A percentile compares a stretch with the other conserved stretches of the same genome.
phyloP scores from a whole-genome alignment of 2,113 vertebrate species.

The Sarotherodon lohbergeri region DNA sequence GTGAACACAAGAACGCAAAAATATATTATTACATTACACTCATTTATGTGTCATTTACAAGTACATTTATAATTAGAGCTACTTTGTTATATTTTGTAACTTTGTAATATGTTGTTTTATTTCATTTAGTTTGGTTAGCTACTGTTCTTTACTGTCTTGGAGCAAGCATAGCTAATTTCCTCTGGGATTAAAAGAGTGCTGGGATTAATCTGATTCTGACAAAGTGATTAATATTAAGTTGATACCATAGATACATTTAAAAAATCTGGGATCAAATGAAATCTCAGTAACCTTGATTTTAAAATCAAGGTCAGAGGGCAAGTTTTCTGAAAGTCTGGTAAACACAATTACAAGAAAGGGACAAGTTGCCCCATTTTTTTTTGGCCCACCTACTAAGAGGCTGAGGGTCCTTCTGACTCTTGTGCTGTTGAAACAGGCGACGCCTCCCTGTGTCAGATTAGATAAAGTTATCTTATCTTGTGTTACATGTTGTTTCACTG shows the following conservation, averaged over 20 bases:
- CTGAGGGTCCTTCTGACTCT: background rate
- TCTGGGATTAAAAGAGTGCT: background rate
- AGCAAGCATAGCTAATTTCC: background rate
- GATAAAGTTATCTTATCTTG: rapidly evolving
- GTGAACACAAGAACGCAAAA: rapidly evolving
- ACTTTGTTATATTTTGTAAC: background rate
- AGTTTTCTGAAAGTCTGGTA: background rate
- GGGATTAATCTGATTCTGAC: too few species aligned
- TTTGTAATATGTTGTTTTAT: background rate
- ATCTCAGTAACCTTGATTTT: background rate
- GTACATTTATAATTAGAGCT: background rate
- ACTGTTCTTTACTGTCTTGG: background rate
- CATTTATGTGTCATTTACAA: rapidly evolving
- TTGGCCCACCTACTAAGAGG: background rate
- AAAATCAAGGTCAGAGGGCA: background rate
- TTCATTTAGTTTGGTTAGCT: rapidly evolving
- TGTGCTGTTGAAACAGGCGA: background rate
- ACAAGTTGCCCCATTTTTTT: rapidly evolving
- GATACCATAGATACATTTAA: rapidly evolving
- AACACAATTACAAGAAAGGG: background rate
- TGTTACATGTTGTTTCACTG: rapidly evolving
- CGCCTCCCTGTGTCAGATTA: background rate
- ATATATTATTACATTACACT: background rate
- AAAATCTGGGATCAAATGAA: background rate
- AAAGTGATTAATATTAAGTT: too few species aligned